Percentiles rank a stretch among this genome's conserved stretches.
phyloP scores from a whole-genome alignment of 2,888 invertebrate genomes.

The Parapristionchus giblindavisi region DNA sequence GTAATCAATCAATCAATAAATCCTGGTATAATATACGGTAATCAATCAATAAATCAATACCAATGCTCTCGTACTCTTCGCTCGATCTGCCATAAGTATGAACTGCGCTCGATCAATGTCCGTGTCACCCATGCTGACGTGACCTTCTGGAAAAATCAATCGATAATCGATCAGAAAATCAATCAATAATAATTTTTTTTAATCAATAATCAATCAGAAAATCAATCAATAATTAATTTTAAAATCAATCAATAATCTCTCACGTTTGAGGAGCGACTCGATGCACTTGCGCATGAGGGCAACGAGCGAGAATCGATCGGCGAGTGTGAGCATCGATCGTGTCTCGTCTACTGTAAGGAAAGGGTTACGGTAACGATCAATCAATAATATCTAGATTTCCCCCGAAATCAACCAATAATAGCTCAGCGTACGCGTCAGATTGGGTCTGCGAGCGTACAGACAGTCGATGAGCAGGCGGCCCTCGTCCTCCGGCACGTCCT shows the following conservation, averaged over 20 bases:
- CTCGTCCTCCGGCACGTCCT: conserved; percentile 20
- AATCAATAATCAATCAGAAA: neutral
- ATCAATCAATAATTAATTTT: neutral
- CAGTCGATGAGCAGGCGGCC: conserved; percentile 24
- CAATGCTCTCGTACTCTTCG: neutral
- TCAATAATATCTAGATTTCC: neutral
- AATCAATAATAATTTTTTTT: too few species aligned
- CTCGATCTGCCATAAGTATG: conserved; percentile 20
- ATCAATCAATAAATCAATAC: too few species aligned
- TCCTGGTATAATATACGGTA: too few species aligned
- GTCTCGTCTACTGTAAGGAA: conserved; percentile 9
- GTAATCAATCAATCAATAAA: too few species aligned
- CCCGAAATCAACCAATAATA: too few species aligned
- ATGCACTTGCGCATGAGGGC: conserved; percentile 26
- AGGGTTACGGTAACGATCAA: neutral
- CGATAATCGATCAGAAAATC: neutral
- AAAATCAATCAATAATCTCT: neutral
- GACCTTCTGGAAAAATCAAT: neutral
- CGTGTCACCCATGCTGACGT: neutral
- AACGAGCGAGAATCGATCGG: conserved; percentile 25
- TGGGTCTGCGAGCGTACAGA: conserved; percentile 13
- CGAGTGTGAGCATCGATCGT: conserved; percentile 1
- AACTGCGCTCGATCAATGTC: conserved; percentile 12
- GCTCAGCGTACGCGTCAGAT: neutral
- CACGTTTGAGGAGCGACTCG: conserved; percentile 14